Conservation (phyloP, 1,140 invertebrate species). For the Apis cerana region DNA sequence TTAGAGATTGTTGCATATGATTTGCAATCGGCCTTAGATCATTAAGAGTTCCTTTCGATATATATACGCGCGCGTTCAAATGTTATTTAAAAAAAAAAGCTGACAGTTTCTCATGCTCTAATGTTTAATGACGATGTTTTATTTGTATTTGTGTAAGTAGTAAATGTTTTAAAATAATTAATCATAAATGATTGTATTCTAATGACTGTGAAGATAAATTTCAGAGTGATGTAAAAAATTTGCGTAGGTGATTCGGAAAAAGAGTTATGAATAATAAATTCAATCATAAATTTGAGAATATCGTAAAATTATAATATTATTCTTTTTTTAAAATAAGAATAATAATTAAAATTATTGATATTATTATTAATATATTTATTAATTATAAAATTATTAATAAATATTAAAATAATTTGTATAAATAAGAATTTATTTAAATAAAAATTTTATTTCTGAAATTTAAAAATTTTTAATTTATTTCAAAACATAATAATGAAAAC, state of each 20-base stretch:
- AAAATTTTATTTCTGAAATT: too few relatives aligned
- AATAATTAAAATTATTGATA: neutral
- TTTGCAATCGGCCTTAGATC: slow-evolving; percentile 19
- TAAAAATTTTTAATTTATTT: neutral
- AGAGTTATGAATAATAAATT: neutral
- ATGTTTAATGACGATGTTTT: neutral
- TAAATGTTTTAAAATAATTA: neutral
- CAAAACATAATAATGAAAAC: too few relatives aligned
- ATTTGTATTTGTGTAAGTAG: neutral
- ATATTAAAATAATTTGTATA: too few relatives aligned
- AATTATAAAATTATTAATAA: neutral
- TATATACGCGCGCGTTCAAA: neutral
- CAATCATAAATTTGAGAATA: neutral
- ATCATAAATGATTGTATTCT: neutral
- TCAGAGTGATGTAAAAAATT: neutral
- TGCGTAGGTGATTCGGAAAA: neutral
- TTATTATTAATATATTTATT: neutral
- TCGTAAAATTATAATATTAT: too few relatives aligned
- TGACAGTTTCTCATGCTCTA: too few relatives aligned
- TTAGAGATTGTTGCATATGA: too few relatives aligned
- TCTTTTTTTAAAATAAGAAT: neutral
- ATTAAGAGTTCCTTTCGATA: slow-evolving; percentile 28
- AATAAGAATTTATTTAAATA: too few relatives aligned
- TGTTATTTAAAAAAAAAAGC: neutral
- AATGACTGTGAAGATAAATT: neutral